Base-by-base conservation (phyloP, 2,888 invertebrate genomes). In the Elegia similella region DNA sequence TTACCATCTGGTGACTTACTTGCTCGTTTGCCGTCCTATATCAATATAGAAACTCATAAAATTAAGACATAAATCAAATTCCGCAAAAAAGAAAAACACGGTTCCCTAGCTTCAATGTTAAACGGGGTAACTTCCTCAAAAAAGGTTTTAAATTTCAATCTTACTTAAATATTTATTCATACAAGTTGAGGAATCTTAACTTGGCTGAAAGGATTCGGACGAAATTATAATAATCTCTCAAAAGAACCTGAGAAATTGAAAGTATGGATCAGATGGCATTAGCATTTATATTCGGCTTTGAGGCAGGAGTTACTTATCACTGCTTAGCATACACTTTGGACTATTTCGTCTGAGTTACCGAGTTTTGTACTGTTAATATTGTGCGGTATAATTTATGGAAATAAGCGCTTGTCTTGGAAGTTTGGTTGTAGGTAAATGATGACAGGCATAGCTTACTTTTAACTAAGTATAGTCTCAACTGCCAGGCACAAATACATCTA, bases 161-260 rank as follows among this genome's bases (percentile, higher is more conserved):
- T 56, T 70, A 68, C 69, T 69, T 73, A 78, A 80, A 81, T 73
- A 77, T 77, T 86, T 82, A 83, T 81, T 76, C 76, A 77, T 73
- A 68, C 73, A 79, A 83, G 76, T 82, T 76, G 67, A 68, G 73
- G 79, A 76, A 78, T 70, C 69, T 72, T 70, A 81, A 80, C 77
- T 83, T 80, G 66, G 63, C 70, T 77, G 76, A 86, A 87, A 85
- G 85, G 84, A 86, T 88, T 86, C 73, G 66, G 75, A 73, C 72
- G 67, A 82, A 85, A 88, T 88, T 88, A 87, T 86, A 86, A 89
- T 88, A 88, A 88, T 88, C 87, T 81, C 73, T 79, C 75, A 76
- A 82, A 85, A 83, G 83, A 81, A 82, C 78, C 76, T 60, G 63
- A 66, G 72, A 80, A 78, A 86, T 86, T 84, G 84, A 80, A 85